phyloP scores from a whole-genome alignment of 2,797 vertebrate genomes.

The Arctocebus calabarensis region DNA sequence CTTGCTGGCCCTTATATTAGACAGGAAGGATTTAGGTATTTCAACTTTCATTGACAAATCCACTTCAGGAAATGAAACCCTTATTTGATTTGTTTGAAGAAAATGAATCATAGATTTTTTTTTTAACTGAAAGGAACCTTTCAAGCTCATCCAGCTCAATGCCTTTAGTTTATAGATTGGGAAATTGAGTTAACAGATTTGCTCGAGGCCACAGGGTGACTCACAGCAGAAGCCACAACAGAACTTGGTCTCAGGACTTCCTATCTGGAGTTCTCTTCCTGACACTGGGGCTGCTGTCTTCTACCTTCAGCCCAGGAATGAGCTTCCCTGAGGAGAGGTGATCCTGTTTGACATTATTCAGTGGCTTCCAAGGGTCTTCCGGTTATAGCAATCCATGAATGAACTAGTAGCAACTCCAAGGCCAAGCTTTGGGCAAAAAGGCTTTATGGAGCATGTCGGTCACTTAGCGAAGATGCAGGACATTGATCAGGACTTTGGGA shows the following conservation, averaged over 20 bases:
- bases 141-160: slow-evolving; percentile 66
- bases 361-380: slow-evolving; percentile 1
- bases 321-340: background rate
- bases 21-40: slow-evolving; percentile 80
- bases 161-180: slow-evolving; percentile 72
- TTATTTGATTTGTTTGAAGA: slow-evolving; percentile 82
- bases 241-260: background rate
- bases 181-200: slow-evolving; percentile 71
- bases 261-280: background rate
- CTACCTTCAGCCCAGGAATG: background rate
- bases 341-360: background rate
- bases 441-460: background rate
- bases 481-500: background rate
- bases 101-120: slow-evolving; percentile 78
- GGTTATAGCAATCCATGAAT: background rate
- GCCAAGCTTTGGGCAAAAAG: background rate
- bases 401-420: background rate
- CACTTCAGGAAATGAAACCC: slow-evolving; percentile 81
- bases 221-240: slow-evolving; percentile 17
- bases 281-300: slow-evolving; percentile 26
- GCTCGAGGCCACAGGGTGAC: slow-evolving; percentile 64
- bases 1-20: slow-evolving; percentile 76
- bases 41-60: slow-evolving; percentile 79
- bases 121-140: slow-evolving; percentile 75
- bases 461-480: background rate